Percentiles rank a stretch among this genome's conserved stretches.
These are phyloP conservation scores for Archivesica marissinica DNA, from an alignment of 1,140 invertebrate species.

Conservation along the genomic window DNA sequence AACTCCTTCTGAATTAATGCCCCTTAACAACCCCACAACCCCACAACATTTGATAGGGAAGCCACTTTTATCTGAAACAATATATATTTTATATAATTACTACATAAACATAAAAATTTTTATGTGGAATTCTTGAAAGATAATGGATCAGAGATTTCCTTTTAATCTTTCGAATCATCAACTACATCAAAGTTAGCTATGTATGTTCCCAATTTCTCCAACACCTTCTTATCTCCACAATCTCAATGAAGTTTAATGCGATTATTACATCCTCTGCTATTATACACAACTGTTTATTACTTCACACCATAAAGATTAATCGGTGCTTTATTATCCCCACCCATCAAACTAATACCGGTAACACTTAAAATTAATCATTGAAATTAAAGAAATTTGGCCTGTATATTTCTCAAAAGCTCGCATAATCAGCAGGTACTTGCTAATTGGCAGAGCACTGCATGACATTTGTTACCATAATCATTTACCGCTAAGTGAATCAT, in stretches of 20 bases:
- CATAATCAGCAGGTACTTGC: not conserved
- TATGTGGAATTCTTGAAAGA: not conserved
- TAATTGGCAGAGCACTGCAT: not conserved
- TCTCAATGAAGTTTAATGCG: no score
- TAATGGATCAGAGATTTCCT: not conserved
- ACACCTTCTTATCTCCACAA: constrained; percentile 1
- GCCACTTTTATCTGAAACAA: constrained; percentile 9
- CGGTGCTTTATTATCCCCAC: not conserved
- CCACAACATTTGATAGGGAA: no score
- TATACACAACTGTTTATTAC: not conserved
- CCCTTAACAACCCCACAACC: no score
- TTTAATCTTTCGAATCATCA: not conserved
- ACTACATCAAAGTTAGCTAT: not conserved
- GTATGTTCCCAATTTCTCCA: constrained; percentile 4
- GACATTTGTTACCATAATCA: constrained; percentile 20
- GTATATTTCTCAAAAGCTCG: not conserved
- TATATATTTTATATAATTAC: constrained; percentile 10
- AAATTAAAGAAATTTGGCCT: constrained; percentile 18
- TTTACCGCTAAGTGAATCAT: not conserved
- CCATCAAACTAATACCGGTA: constrained; percentile 1
- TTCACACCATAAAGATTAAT: not conserved
- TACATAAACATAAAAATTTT: not conserved
- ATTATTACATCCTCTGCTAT: no score
- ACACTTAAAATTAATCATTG: constrained; percentile 8
- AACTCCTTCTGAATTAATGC: no score